Conservation (phyloP, 2,113 vertebrate species). For the Syngnathus typhle region DNA sequence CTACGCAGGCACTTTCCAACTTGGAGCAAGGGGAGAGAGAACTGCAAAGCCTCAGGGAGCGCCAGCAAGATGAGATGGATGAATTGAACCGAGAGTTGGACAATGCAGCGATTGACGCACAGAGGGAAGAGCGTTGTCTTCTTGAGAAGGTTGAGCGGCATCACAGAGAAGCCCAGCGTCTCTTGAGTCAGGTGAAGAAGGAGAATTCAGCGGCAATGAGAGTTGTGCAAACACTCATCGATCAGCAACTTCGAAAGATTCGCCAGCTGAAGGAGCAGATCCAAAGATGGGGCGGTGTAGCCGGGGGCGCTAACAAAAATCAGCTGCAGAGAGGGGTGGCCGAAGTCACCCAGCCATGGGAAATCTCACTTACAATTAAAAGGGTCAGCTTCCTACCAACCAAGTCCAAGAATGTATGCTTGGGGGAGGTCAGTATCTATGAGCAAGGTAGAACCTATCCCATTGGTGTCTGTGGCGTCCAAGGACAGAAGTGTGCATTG, state of each 20-base stretch:
- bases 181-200: slow-evolving; percentile 64
- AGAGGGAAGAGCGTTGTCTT: slow-evolving; percentile 63
- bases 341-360: slow-evolving; percentile 66
- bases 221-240: slow-evolving; percentile 63
- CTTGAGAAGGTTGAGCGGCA: slow-evolving; percentile 66
- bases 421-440: slow-evolving; percentile 61
- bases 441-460: slow-evolving; percentile 63
- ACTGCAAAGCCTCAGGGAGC: slow-evolving; percentile 58
- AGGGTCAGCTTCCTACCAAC: slow-evolving; percentile 56
- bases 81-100: slow-evolving; percentile 62
- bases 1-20: slow-evolving; percentile 57
- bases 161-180: slow-evolving; percentile 54
- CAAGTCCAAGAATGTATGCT: slow-evolving; percentile 24
- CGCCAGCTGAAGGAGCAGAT: slow-evolving; percentile 65
- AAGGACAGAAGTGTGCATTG: slow-evolving; percentile 63
- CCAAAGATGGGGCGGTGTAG: slow-evolving; percentile 53
- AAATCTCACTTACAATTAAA: slow-evolving; percentile 68
- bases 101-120: slow-evolving; percentile 57
- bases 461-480: slow-evolving; percentile 56
- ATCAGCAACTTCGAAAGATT: slow-evolving; percentile 63
- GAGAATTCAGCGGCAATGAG: slow-evolving; percentile 64
- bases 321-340: slow-evolving; percentile 61
- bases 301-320: slow-evolving; percentile 59
- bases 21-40: slow-evolving; percentile 60
- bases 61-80: slow-evolving; percentile 61